A percentile compares a stretch with the other conserved stretches of the same genome.
Conservation (phyloP, 92 coral and sea anemone species). For the Actinernus sp. region DNA sequence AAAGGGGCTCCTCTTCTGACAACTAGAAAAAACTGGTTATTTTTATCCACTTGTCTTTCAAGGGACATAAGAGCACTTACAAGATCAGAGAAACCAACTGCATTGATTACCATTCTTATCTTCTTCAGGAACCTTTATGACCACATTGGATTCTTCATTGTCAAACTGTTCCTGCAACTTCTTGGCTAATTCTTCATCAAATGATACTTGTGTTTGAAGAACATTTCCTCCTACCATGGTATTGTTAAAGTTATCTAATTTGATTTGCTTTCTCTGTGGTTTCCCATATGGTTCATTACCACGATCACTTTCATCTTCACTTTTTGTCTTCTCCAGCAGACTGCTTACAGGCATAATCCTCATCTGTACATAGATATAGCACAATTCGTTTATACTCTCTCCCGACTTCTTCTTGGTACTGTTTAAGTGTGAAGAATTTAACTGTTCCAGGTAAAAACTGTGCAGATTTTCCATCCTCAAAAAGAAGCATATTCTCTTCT, state of each 20-base stretch:
- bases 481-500: conserved; percentile 44
- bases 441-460: conserved; percentile 44
- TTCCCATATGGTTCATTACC: too few relatives aligned
- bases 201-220: too few relatives aligned
- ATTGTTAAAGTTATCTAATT: too few relatives aligned
- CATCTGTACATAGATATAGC: conserved; percentile 46
- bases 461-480: conserved; percentile 44
- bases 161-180: conserved; percentile 49
- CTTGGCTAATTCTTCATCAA: too few relatives aligned
- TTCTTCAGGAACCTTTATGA: not conserved
- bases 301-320: too few relatives aligned
- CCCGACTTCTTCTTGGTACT: conserved; percentile 49
- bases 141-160: conserved; percentile 1
- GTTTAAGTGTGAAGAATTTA: conserved; percentile 23
- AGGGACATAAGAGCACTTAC: too few relatives aligned
- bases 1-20: too few relatives aligned
- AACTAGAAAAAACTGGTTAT: too few relatives aligned
- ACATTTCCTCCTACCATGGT: conserved; percentile 59
- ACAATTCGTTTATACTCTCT: too few relatives aligned
- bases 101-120: too few relatives aligned
- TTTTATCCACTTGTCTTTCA: too few relatives aligned
- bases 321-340: conserved; percentile 18
- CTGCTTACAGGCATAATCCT: conserved; percentile 10
- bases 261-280: not conserved
- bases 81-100: too few relatives aligned